Evolutionary conservation across 2,113 vertebrate genomes (phyloP).

Genomic region (Barnardius zonarius): DNA sequence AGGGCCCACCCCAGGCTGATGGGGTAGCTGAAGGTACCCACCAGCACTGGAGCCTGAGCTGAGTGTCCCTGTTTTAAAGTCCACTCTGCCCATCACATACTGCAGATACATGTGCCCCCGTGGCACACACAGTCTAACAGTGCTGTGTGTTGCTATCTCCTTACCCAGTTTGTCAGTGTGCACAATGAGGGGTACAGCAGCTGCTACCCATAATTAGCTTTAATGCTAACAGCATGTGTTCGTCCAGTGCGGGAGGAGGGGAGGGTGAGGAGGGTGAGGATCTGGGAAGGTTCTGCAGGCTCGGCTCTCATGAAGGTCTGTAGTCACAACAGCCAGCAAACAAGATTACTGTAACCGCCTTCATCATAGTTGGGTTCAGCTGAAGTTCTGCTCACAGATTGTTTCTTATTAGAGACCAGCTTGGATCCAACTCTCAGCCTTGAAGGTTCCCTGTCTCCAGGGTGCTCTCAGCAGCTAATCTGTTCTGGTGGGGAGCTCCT

Average conservation of each 20-base stretch:
- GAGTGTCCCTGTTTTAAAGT: rapidly evolving
- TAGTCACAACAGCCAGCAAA: neutral
- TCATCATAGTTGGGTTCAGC: neutral
- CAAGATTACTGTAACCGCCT: neutral
- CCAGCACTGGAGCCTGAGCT: neutral
- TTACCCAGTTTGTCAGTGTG: neutral
- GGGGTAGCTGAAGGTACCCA: neutral
- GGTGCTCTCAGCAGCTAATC: neutral
- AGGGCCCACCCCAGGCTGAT: neutral
- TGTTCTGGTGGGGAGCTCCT: neutral
- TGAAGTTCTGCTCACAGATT: neutral
- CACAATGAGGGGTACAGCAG: neutral
- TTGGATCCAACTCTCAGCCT: neutral
- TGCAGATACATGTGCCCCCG: neutral
- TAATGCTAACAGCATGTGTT: neutral
- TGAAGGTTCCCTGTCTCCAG: neutral
- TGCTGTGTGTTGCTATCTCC: neutral
- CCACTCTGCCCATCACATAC: neutral
- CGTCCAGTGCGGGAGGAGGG: neutral
- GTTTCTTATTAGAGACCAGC: neutral
- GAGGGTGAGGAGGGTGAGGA: neutral
- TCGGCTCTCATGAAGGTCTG: neutral
- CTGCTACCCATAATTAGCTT: neutral
- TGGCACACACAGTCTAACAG: neutral
- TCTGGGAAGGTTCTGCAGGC: neutral